Conservation (phyloP, 1,140 invertebrate genomes). For the Heliconius hermathena region DNA sequence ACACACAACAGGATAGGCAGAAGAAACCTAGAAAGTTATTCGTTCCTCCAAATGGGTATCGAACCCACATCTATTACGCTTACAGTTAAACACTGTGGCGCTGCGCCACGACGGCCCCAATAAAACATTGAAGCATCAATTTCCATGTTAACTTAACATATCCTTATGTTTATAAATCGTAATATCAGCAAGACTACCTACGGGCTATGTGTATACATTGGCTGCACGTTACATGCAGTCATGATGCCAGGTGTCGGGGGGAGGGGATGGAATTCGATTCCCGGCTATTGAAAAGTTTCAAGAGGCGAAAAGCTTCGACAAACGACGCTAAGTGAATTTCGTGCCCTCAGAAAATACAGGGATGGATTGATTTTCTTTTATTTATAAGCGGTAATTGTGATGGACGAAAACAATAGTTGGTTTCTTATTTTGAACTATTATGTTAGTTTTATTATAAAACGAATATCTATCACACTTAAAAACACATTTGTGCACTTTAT, state of each 20-base stretch:
- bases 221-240: conserved; percentile 34
- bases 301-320: conserved; percentile 81
- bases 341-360: conserved; percentile 68
- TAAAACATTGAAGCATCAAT: not conserved
- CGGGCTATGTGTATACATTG: not conserved
- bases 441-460: no score
- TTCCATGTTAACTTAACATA: not conserved
- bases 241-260: conserved; percentile 33
- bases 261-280: conserved; percentile 71
- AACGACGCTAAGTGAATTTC: conserved; percentile 81
- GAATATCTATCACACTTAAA: no score
- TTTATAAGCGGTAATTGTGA: not conserved
- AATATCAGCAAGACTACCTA: conserved; percentile 27
- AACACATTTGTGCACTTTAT: no score
- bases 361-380: conserved; percentile 34
- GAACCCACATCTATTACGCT: no score
- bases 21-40: no score
- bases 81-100: no score
- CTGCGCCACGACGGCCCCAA: no score
- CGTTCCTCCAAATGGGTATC: no score
- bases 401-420: not conserved
- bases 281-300: conserved; percentile 80
- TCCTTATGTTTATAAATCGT: conserved; percentile 13
- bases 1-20: no score
- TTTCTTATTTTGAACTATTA: no score